Evolutionary conservation across 2,888 invertebrate genomes (phyloP), one percentile per base, ranked within the genome.

Genomic region (Corbicula japonica): DNA sequence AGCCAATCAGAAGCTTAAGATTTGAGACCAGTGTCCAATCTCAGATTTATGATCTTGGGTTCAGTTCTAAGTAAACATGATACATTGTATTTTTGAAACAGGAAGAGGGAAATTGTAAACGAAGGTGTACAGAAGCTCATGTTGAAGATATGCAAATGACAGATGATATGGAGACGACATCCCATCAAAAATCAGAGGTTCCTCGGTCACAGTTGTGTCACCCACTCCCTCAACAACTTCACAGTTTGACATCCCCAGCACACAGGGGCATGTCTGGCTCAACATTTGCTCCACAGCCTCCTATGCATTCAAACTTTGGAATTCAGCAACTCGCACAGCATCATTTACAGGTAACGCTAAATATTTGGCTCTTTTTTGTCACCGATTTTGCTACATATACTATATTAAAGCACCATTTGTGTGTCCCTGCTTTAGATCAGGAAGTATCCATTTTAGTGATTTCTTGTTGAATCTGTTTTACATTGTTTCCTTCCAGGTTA

Each of bases 101-200:
- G 61, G 44, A 61, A 38, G 61, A 76, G 61, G 41, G 52, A 3
- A 46, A 54, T 30, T 35, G 62, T 15, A 77, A 77, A 46, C 28
- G 72, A 46, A 34, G 60, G 18, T 77, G 77, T 68, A 66, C 68
- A 34, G 66, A 56, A n/a, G 8, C 54, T 4, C 46, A n/a, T 1
- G 50, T n/a, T 30, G 23, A 18, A 15, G 66, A 62, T 8, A 54
- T 61, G 2, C 60, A 63, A 10, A 76, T 72, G 66, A 41, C 30
- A 30, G 66, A 66, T 12, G 30, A 28, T 41, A 66, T 66, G 66
- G 66, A 66, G n/a, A 23, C 41, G 1, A 35, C 35, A 35, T 21
- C 26, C 15, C 34, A 58, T 4, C 8, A 21, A 35, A 23, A 58
- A 12, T 58, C 34, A 35, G 15, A 54, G 30, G n/a, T 30, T 18